These are phyloP conservation scores for Paedocypris micromegethes DNA, from an alignment of 2,797 vertebrate genomes.

Conservation along the genomic window DNA sequence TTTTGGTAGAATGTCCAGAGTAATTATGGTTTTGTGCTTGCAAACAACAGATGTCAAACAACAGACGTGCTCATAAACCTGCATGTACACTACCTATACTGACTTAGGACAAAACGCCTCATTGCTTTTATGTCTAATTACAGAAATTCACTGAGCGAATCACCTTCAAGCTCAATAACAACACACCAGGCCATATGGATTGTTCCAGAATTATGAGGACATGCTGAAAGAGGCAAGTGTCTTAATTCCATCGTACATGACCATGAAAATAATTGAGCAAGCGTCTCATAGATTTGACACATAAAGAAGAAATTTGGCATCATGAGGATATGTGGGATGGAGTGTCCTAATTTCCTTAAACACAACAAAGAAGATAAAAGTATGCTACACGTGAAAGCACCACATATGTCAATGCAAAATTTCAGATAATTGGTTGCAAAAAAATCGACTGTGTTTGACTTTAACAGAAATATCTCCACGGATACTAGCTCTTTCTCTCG, in stretches of 20 bases:
- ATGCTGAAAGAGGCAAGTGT: too few species aligned
- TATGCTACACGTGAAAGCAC: conserved; percentile 9
- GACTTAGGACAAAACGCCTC: conserved; percentile 6
- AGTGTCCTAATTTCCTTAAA: neutral
- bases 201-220: too few species aligned
- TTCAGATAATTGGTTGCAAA: neutral
- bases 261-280: neutral
- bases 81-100: neutral
- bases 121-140: conserved; percentile 24
- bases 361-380: conserved; percentile 20
- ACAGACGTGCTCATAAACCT: neutral
- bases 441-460: conserved; percentile 18
- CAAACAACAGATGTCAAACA: neutral
- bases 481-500: conserved; percentile 21
- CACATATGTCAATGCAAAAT: too few species aligned
- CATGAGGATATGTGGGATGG: neutral
- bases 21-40: neutral
- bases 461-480: conserved; percentile 24
- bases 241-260: too few species aligned
- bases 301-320: conserved; percentile 5
- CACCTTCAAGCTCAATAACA: conserved; percentile 15
- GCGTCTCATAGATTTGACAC: conserved; percentile 1
- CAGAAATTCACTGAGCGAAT: neutral
- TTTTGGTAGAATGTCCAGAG: too few species aligned
- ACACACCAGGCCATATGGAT: neutral